Conservation (phyloP, 1,140 invertebrate genomes). For the Hypsibius dujardini region DNA sequence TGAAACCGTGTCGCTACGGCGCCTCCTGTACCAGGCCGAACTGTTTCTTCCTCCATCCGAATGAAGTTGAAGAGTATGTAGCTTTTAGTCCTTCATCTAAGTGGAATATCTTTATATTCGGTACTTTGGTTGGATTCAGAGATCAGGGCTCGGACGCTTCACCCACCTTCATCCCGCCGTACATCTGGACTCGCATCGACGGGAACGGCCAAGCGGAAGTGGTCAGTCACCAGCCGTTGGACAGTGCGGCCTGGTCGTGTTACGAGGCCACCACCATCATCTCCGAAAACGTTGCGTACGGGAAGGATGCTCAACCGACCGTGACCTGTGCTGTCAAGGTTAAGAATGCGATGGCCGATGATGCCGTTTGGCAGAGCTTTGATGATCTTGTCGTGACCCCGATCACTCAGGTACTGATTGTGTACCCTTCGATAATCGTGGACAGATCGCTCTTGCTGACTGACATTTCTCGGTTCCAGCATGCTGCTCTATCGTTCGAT, state of each 20-base stretch:
- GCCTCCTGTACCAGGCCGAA: constrained; percentile 60
- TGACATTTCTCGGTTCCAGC: constrained; percentile 28
- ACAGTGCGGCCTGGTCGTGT: not conserved
- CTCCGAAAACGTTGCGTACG: not conserved
- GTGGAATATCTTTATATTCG: no score
- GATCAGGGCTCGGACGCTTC: not conserved
- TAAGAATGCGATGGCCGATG: not conserved
- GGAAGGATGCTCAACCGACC: not conserved
- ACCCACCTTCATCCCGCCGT: not conserved
- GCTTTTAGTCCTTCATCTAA: not conserved
- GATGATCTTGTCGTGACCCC: constrained; percentile 84
- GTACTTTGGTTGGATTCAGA: no score
- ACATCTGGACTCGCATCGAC: not conserved
- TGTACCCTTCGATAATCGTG: constrained; percentile 15
- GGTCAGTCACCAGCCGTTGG: not conserved
- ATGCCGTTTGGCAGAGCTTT: constrained; percentile 61
- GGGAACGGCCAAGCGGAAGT: not conserved
- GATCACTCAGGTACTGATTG: constrained; percentile 40
- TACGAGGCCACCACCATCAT: not conserved
- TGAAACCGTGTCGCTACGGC: constrained; percentile 70
- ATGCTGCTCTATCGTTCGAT: constrained; percentile 72
- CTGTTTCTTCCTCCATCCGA: constrained; percentile 62
- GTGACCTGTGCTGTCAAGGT: not conserved
- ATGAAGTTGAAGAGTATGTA: not conserved
- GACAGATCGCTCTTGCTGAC: not conserved